Base-by-base conservation (phyloP, 2,113 vertebrate genomes). In the Psittacula cyanocephala region DNA sequence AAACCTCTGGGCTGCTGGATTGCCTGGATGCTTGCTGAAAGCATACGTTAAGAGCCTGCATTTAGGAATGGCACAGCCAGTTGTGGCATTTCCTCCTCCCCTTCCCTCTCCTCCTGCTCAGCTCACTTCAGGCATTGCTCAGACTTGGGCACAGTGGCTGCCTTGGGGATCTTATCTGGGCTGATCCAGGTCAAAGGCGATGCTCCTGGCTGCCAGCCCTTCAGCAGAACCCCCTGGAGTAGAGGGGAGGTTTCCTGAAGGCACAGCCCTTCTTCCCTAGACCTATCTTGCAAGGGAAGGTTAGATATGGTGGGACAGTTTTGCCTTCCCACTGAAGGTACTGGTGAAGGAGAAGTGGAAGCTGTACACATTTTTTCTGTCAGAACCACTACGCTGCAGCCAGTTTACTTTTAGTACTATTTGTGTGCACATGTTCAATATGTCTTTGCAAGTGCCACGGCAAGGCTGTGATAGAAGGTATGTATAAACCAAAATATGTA, bases 241-340 rank as follows among this genome's bases (percentile, higher is more conserved):
- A 1, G 46, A 37, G 53, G 33, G 60, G 37, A 62, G 13, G 18
- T 59, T 79, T 80, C 43, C 39, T 16, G 5, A 76, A 68, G 41
- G 62, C 46, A 46, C 33, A 59, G n/a, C 9, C 13, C 20, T 19
- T 37, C 67, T 64, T 78, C 35, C 23, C 18, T 7, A 7, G 5
- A 11, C 19, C 19, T 20, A 1, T 17, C 43, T 43, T n/a, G 55
- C 50, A 52, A 20, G 29, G 46, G 16, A 75, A 81, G n/a, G 49
- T 33, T 49, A 2, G 3, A 39, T 31, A n/a, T 3, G 10, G 35
- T 0, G 0, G 24, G n/a, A 11, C 17, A 8, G n/a, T 60, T 83
- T 67, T 59, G 35, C 9, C 19, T 78, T 68, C 29, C 28, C 10
- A 3, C 39, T 50, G 35, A 55, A 78, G 67, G n/a, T 44, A 20